phyloP scores from a whole-genome alignment of 2,888 invertebrate species.

The Calephelis perditalis region DNA sequence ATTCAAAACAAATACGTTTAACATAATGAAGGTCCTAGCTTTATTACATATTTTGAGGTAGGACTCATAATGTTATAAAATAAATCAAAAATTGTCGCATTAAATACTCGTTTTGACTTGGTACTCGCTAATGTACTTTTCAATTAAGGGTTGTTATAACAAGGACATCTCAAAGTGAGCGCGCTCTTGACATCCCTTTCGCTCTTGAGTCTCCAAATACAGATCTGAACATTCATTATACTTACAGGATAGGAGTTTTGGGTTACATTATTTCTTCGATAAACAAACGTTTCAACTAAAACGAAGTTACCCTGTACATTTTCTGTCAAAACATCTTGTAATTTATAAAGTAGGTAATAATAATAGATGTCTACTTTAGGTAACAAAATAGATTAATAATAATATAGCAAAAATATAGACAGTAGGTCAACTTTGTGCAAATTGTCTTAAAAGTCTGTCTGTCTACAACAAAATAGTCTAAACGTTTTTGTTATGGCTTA shows the following conservation, averaged over 20 bases:
- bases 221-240: slow-evolving; percentile 27
- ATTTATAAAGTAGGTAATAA: slow-evolving; percentile 49
- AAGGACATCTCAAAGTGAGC: slow-evolving; percentile 1
- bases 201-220: slow-evolving; percentile 32
- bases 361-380: slow-evolving; percentile 58
- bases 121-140: no score
- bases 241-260: slow-evolving; percentile 20
- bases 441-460: no score
- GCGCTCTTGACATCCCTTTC: slow-evolving; percentile 6
- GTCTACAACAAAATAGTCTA: no score
- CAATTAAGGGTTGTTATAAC: no score
- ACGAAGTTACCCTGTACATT: slow-evolving; percentile 19
- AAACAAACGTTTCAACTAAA: slow-evolving; percentile 15
- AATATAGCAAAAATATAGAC: slow-evolving; percentile 10
- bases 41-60: no score
- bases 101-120: no score
- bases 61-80: no score
- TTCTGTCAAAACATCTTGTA: slow-evolving; percentile 39
- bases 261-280: slow-evolving; percentile 12
- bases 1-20: no score
- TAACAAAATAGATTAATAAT: slow-evolving; percentile 5
- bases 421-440: neutral
- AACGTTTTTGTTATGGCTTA: no score
- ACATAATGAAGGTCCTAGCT: no score
- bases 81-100: no score